phyloP scores from a whole-genome alignment of 2,888 invertebrate genomes.

The Tetheella fluctuosa region DNA sequence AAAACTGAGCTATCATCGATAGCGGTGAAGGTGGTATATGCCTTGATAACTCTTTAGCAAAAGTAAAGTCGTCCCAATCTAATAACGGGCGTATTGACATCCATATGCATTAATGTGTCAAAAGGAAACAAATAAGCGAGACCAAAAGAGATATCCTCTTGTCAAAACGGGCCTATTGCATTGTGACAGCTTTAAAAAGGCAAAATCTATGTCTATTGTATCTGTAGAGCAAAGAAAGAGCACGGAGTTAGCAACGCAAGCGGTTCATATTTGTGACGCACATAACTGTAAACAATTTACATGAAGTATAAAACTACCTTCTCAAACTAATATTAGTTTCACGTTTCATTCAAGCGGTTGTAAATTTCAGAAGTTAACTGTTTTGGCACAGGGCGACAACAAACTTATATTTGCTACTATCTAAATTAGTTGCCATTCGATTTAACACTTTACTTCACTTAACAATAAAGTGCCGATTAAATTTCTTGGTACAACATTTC shows the following conservation, averaged over 20 bases:
- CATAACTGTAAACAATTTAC: slow-evolving; percentile 39
- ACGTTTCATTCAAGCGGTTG: slow-evolving; percentile 56
- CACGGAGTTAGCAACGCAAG: slow-evolving; percentile 21
- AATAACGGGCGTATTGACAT: too few relatives aligned
- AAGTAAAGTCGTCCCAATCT: too few relatives aligned
- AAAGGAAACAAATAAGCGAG: too few relatives aligned
- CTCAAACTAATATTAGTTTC: slow-evolving; percentile 68
- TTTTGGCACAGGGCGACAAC: slow-evolving; percentile 60
- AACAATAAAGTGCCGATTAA: slow-evolving; percentile 4
- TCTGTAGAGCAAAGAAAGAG: background rate
- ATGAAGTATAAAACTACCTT: slow-evolving; percentile 42
- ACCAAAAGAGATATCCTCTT: too few relatives aligned
- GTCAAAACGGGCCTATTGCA: too few relatives aligned
- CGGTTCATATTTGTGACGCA: slow-evolving; percentile 33
- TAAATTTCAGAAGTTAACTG: slow-evolving; percentile 67
- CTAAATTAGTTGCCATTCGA: slow-evolving; percentile 50
- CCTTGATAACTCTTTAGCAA: background rate
- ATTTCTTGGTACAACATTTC: background rate
- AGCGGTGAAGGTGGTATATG: too few relatives aligned
- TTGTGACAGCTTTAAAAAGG: too few relatives aligned
- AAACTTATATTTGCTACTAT: slow-evolving; percentile 57
- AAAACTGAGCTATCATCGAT: too few relatives aligned
- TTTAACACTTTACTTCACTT: slow-evolving; percentile 40
- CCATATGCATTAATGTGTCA: too few relatives aligned
- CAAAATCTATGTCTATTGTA: background rate